These are phyloP conservation scores for Lagodon rhomboides DNA, from an alignment of 2,797 vertebrate genomes.

Conservation along the genomic window DNA sequence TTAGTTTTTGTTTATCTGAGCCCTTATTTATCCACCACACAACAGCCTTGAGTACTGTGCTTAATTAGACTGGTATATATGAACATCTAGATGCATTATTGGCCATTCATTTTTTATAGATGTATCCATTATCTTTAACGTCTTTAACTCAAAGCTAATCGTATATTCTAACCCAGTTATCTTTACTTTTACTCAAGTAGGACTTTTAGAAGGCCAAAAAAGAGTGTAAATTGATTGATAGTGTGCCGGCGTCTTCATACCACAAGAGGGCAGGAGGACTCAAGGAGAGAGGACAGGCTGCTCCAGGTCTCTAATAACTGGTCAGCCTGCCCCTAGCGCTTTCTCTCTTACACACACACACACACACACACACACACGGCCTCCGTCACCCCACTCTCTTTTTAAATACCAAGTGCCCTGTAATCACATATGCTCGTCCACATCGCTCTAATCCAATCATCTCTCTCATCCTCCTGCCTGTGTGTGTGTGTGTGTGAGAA, in stretches of 20 bases:
- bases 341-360: neutral
- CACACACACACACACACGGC: constrained; percentile 2
- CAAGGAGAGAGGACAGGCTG: constrained; percentile 36
- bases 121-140: no score
- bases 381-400: constrained; percentile 16
- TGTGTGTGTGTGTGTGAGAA: neutral
- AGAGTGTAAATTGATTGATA: neutral
- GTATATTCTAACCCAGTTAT: no score
- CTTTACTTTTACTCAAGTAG: no score
- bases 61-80: no score
- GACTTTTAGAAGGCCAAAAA: neutral
- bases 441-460: constrained; percentile 55
- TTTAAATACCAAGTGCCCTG: constrained; percentile 47
- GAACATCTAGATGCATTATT: no score
- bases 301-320: constrained; percentile 1
- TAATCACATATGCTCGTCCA: constrained; percentile 55
- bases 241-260: constrained; percentile 29
- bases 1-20: no score
- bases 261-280: constrained; percentile 72
- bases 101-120: no score
- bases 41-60: no score
- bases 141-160: no score
- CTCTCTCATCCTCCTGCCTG: neutral
- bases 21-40: no score
- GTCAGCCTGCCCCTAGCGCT: neutral